Evolutionary conservation across 1,140 invertebrate species (phyloP).

Genomic region (Carcinoscorpius rotundicauda): DNA sequence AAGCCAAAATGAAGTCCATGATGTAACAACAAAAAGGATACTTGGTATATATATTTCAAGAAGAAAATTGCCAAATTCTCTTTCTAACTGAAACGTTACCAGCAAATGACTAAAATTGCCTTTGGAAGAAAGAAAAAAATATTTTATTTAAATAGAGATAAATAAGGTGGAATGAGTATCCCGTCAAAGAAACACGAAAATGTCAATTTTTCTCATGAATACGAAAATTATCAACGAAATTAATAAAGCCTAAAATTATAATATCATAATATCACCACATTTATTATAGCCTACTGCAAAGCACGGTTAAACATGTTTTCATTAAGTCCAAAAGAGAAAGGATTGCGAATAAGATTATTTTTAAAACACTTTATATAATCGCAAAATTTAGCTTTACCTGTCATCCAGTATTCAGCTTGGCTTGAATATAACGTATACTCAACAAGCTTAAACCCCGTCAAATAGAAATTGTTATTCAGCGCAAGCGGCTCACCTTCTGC

Average conservation of each 20-base stretch:
- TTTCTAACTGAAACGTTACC: constrained; percentile 41
- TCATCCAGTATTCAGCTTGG: constrained; percentile 6
- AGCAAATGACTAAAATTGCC: constrained; percentile 48
- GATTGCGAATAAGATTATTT: background rate
- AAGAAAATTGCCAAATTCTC: constrained; percentile 47
- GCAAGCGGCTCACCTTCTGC: constrained; percentile 54
- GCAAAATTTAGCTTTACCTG: constrained; percentile 10
- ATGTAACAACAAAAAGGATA: constrained; percentile 50
- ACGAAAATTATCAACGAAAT: background rate
- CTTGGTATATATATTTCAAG: constrained; percentile 50
- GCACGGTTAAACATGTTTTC: background rate
- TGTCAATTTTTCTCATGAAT: background rate
- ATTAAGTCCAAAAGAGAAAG: background rate
- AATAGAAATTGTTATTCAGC: constrained; percentile 42
- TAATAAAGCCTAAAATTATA: background rate
- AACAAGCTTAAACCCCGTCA: constrained; percentile 13
- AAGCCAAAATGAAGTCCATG: constrained; percentile 52
- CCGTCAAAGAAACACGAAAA: background rate
- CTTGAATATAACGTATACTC: constrained; percentile 9
- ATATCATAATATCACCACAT: background rate
- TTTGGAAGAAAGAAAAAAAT: constrained; percentile 27
- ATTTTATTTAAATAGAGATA: background rate
- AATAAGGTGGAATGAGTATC: background rate
- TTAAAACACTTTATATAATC: background rate
- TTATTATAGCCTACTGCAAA: background rate